Conservation (phyloP, 2,888 invertebrate species). For the Cremastinae sp. region DNA sequence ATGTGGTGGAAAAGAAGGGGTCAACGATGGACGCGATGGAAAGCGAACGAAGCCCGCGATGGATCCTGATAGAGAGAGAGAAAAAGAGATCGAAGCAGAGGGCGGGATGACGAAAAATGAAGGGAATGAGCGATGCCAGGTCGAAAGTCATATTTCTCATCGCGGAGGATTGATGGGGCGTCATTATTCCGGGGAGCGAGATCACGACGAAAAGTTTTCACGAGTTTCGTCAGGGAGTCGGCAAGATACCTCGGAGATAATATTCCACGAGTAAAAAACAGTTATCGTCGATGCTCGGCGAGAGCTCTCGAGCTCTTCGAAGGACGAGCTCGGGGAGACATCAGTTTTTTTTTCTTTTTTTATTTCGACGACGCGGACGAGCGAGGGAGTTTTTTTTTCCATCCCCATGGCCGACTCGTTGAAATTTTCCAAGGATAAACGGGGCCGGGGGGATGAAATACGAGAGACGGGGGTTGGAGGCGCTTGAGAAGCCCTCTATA, state of each 20-base stretch:
- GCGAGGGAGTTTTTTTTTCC: conserved; percentile 44
- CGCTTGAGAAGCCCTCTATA: conserved; percentile 78
- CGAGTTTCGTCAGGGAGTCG: too few relatives aligned
- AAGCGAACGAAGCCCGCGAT: neutral
- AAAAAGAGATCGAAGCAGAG: too few relatives aligned
- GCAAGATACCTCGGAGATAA: conserved; percentile 6
- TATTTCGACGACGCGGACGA: too few relatives aligned
- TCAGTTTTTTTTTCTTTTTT: too few relatives aligned
- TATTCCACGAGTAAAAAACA: conserved; percentile 40
- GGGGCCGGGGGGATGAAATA: conserved; percentile 14
- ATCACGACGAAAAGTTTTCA: neutral
- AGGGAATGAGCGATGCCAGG: conserved; percentile 24
- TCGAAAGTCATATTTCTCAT: conserved; percentile 39
- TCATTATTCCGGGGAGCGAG: conserved; percentile 16
- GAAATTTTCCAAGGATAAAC: conserved; percentile 54
- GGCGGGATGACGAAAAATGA: neutral
- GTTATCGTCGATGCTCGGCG: conserved; percentile 10
- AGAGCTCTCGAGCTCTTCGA: conserved; percentile 42
- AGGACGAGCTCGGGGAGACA: conserved; percentile 56
- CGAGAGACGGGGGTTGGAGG: conserved; percentile 11
- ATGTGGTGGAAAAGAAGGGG: conserved; percentile 10
- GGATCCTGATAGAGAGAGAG: neutral
- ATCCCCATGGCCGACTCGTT: conserved; percentile 51
- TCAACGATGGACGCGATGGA: neutral
- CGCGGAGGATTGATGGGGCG: conserved; percentile 18